Percentiles rank a stretch among this genome's conserved stretches.
Evolutionary conservation across 2,888 invertebrate genomes (phyloP).

Genomic region (Nebria salina): DNA sequence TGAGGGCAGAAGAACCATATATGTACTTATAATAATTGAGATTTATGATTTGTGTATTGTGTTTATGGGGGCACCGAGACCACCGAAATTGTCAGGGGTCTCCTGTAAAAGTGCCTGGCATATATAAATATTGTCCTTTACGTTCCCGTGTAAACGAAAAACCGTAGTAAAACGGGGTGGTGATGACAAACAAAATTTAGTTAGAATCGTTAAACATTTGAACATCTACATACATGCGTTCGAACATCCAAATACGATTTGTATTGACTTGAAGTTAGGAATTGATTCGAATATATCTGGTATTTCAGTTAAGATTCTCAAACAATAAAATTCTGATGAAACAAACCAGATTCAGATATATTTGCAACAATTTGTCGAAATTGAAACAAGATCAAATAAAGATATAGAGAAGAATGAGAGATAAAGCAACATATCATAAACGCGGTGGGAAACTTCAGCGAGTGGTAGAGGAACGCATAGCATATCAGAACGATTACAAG

Average conservation of each 20-base stretch:
- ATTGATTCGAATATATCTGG: neutral
- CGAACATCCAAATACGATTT: neutral
- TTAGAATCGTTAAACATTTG: neutral
- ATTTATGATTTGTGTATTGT: conserved; percentile 25
- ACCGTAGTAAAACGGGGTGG: conserved; percentile 6
- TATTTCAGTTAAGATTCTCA: neutral
- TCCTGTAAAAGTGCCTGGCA: conserved; percentile 46
- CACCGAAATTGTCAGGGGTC: conserved; percentile 33
- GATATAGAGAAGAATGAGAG: conserved; percentile 15
- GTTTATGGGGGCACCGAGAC: conserved; percentile 44
- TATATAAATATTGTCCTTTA: conserved; percentile 45
- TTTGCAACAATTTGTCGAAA: neutral
- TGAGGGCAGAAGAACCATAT: conserved; percentile 5
- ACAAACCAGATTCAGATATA: neutral
- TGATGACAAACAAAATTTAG: neutral
- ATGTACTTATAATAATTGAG: conserved; percentile 16
- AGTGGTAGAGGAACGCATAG: conserved; percentile 14
- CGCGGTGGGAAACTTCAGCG: conserved; percentile 32
- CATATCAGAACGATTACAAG: conserved; percentile 20
- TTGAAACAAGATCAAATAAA: conserved; percentile 3
- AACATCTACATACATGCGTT: neutral
- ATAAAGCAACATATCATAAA: conserved; percentile 41
- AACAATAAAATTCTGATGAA: no score
- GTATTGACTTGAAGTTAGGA: neutral
- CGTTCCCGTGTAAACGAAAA: conserved; percentile 29